phyloP scores from a whole-genome alignment of 2,113 vertebrate species.

The Motacilla alba region DNA sequence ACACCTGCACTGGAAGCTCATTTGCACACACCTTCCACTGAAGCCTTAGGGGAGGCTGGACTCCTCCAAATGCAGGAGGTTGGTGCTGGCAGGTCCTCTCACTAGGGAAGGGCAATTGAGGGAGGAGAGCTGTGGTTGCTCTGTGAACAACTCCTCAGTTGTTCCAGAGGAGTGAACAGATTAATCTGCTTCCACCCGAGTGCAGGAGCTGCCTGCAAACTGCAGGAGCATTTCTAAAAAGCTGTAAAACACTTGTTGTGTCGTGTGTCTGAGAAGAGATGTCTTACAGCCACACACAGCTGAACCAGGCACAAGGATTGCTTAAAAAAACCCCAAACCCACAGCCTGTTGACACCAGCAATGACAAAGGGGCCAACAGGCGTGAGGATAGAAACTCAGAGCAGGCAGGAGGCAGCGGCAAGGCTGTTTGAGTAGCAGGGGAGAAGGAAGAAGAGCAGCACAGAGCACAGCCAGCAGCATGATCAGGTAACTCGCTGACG shows the following conservation, averaged over 20 bases:
- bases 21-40: neutral
- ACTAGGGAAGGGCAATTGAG: neutral
- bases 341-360: neutral
- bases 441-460: neutral
- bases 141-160: neutral
- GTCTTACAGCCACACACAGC: neutral
- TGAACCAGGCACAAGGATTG: neutral
- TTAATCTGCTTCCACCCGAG: neutral
- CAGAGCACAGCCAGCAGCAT: neutral
- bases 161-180: neutral
- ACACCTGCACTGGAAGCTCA: neutral
- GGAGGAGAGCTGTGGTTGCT: neutral
- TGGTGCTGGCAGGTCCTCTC: neutral
- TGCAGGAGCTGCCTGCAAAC: neutral
- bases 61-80: neutral
- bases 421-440: neutral
- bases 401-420: neutral
- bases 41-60: neutral
- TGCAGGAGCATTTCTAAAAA: neutral
- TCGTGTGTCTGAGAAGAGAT: accelerated
- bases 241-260: too few relatives aligned
- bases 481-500: neutral
- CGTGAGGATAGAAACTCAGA: neutral
- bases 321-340: neutral
- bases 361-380: neutral